phyloP scores from a whole-genome alignment of 2,797 vertebrate genomes.

The Lagodon rhomboides region DNA sequence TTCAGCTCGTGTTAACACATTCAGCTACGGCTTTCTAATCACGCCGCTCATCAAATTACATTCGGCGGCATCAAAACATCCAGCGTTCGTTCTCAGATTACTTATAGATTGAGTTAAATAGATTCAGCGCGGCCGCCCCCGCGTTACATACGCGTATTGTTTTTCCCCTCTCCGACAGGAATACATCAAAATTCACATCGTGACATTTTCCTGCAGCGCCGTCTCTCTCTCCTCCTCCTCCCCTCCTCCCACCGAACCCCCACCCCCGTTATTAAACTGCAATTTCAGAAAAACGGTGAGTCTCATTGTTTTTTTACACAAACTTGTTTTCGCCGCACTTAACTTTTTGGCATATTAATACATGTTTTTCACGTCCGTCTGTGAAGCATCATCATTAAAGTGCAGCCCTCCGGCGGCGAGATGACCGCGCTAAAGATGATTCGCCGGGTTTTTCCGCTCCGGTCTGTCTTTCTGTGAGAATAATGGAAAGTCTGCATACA shows the following conservation, averaged over 20 bases:
- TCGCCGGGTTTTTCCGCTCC: constrained; percentile 19
- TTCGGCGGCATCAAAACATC: constrained; percentile 17
- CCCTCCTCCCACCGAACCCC: constrained; percentile 1
- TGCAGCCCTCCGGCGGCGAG: constrained; percentile 59
- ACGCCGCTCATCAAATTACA: constrained; percentile 37
- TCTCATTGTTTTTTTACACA: constrained; percentile 59
- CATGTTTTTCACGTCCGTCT: constrained; percentile 56
- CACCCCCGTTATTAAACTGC: constrained; percentile 63
- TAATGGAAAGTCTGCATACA: constrained; percentile 33
- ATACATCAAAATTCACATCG: constrained; percentile 74
- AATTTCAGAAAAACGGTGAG: constrained; percentile 54
- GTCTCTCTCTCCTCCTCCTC: constrained; percentile 22
- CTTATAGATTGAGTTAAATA: constrained; percentile 9
- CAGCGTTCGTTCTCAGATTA: constrained; percentile 39
- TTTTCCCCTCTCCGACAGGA: constrained; percentile 51
- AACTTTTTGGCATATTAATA: constrained; percentile 71
- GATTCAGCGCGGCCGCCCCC: constrained; percentile 4
- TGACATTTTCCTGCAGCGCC: constrained; percentile 67
- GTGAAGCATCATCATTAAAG: constrained; percentile 68
- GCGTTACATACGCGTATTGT: constrained; percentile 43
- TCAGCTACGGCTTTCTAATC: constrained; percentile 41
- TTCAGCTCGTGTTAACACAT: constrained; percentile 35
- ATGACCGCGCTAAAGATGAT: constrained; percentile 37
- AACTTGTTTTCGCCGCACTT: constrained; percentile 68
- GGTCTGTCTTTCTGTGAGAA: constrained; percentile 31